Percentiles rank a stretch among this genome's conserved stretches.
phyloP scores from a whole-genome alignment of 2,113 vertebrate species.

The Mobula hypostoma region DNA sequence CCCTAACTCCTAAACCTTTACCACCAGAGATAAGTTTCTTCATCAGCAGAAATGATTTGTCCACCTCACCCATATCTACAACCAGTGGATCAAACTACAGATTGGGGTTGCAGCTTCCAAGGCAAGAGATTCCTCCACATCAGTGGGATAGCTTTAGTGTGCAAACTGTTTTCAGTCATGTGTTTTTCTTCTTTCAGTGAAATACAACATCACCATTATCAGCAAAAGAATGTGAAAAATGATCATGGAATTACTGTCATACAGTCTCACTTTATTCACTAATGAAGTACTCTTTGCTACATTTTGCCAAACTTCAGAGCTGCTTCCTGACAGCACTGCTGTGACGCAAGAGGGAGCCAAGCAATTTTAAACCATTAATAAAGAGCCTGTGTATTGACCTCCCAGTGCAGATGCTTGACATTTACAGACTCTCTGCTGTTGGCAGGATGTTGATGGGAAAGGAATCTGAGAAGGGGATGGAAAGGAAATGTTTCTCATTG shows the following conservation, averaged over 20 bases:
- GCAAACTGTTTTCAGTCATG: not conserved
- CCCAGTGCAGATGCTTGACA: constrained; percentile 13
- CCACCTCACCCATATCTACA: not conserved
- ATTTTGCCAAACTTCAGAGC: not conserved
- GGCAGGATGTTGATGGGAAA: not conserved
- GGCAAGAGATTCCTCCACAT: not conserved
- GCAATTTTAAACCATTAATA: constrained; percentile 8
- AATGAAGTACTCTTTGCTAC: constrained; percentile 2
- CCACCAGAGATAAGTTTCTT: not conserved
- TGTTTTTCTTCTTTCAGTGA: not conserved
- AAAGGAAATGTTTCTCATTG: not conserved
- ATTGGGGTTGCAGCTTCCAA: not conserved
- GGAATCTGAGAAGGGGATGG: not conserved
- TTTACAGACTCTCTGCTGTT: not conserved
- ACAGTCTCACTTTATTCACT: not conserved
- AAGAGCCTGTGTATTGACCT: not conserved
- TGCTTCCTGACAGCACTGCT: not conserved
- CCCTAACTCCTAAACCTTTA: not conserved
- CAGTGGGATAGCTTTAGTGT: too few relatives aligned
- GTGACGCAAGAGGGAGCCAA: not conserved
- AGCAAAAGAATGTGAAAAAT: not conserved
- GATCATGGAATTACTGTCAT: constrained; percentile 1
- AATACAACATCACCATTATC: not conserved
- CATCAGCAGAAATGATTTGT: not conserved
- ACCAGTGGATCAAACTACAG: not conserved